Conservation (phyloP, 2,113 vertebrate genomes). For the Nothoprocta pentlandii region DNA sequence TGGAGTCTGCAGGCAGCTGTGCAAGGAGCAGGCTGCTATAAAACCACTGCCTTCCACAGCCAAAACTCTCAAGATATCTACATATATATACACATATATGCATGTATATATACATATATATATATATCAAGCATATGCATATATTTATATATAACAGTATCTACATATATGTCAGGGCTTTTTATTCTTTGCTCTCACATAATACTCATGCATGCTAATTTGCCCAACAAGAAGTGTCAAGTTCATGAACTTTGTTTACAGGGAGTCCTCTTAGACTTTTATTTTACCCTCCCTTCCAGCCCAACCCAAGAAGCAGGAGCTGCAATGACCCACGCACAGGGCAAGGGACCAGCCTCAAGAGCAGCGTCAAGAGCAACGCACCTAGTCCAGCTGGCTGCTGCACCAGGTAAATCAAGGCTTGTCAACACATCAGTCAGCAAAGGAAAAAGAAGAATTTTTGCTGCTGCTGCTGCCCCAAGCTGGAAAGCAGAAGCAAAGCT, state of each 20-base stretch:
- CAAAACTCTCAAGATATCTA: not conserved
- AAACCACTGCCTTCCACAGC: not conserved
- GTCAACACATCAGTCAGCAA: not conserved
- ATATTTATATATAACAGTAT: not conserved
- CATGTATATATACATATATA: not conserved
- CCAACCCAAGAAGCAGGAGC: not conserved
- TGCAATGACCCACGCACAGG: rapidly evolving
- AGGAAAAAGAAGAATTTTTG: not conserved
- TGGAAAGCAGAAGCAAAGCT: not conserved
- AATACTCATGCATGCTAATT: not conserved
- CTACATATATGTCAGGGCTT: not conserved
- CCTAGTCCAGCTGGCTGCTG: not conserved
- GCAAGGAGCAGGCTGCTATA: not conserved
- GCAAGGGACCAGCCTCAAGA: not conserved
- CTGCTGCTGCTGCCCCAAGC: not conserved
- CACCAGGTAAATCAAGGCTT: not conserved
- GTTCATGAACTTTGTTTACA: not conserved
- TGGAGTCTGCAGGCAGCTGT: rapidly evolving
- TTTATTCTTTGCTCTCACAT: not conserved
- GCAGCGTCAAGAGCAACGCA: not conserved
- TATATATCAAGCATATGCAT: not conserved
- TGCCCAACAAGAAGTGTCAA: not conserved
- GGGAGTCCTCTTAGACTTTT: not conserved
- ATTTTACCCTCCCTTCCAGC: not conserved
- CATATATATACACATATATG: not conserved